A percentile compares a stretch with the other conserved stretches of the same genome.
Evolutionary conservation across 2,113 vertebrate species (phyloP).

Genomic region (Podiceps cristatus): DNA sequence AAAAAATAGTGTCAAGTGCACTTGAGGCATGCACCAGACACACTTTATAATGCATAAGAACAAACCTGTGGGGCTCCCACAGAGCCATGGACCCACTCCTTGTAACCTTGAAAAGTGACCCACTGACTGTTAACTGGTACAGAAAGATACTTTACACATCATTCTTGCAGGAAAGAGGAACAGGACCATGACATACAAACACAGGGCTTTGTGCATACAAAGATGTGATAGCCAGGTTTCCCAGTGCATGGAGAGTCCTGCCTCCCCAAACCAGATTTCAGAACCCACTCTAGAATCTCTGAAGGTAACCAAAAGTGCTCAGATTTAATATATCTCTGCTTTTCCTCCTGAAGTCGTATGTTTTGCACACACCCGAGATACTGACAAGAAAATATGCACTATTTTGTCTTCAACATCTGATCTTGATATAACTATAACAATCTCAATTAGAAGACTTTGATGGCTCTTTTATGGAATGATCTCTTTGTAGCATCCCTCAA

Average conservation of each 20-base stretch:
- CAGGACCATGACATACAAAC: fast-evolving
- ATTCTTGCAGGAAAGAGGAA: neutral
- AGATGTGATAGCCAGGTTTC: fast-evolving
- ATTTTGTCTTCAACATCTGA: slow-evolving; percentile 57
- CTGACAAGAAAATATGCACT: slow-evolving; percentile 19
- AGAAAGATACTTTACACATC: neutral
- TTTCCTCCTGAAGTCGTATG: neutral
- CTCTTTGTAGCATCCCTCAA: slow-evolving; percentile 35
- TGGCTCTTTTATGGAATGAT: slow-evolving; percentile 45
- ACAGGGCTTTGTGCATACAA: fast-evolving
- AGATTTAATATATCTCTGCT: neutral
- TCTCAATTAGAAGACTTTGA: slow-evolving; percentile 59
- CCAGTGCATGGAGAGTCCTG: neutral
- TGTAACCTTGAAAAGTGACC: neutral
- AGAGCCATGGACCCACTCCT: neutral
- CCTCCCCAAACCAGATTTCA: neutral
- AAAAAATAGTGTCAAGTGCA: fast-evolving
- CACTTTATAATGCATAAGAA: neutral
- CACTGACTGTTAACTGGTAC: neutral
- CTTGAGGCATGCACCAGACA: neutral
- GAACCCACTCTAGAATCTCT: neutral
- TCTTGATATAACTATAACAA: slow-evolving; percentile 51
- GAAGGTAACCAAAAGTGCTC: neutral
- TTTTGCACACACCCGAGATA: neutral
- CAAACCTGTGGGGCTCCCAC: neutral